Evolutionary conservation across 2,797 vertebrate species (phyloP).

Genomic region (Ceyx erithaca): DNA sequence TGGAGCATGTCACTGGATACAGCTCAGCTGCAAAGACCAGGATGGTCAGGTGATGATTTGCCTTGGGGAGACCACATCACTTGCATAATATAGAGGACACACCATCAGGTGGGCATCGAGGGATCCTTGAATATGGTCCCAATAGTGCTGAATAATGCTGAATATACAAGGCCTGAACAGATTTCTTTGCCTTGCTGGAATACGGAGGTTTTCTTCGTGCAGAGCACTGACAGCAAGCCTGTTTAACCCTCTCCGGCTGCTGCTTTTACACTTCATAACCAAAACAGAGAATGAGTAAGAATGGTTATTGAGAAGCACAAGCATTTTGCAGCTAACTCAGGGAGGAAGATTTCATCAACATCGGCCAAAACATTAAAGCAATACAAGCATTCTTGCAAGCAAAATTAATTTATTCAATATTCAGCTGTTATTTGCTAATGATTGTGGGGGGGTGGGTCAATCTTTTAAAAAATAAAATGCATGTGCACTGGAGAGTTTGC

Average conservation of each 20-base stretch:
- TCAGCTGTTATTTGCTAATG: neutral
- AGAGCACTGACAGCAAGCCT: conserved; percentile 16
- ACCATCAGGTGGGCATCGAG: conserved; percentile 64
- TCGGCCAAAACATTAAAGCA: neutral
- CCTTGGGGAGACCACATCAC: conserved; percentile 34
- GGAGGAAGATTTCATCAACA: neutral
- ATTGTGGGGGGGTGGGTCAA: accelerated
- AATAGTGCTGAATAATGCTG: conserved; percentile 53
- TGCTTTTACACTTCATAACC: conserved; percentile 41
- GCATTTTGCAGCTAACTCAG: neutral
- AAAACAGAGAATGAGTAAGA: conserved; percentile 19
- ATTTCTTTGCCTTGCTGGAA: neutral
- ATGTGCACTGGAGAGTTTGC: neutral
- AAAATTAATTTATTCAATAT: neutral
- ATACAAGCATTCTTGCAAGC: neutral
- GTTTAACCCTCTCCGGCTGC: conserved; percentile 38
- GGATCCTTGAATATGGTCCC: neutral
- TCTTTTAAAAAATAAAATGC: neutral
- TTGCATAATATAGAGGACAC: conserved; percentile 41
- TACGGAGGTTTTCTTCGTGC: neutral
- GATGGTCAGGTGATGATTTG: conserved; percentile 57
- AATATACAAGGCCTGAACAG: neutral
- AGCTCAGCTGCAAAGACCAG: conserved; percentile 40
- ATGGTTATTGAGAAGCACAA: conserved; percentile 6
- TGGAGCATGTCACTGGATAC: conserved; percentile 29